phyloP scores from a whole-genome alignment of 2,113 vertebrate genomes.

The Paratilapia polleni region DNA sequence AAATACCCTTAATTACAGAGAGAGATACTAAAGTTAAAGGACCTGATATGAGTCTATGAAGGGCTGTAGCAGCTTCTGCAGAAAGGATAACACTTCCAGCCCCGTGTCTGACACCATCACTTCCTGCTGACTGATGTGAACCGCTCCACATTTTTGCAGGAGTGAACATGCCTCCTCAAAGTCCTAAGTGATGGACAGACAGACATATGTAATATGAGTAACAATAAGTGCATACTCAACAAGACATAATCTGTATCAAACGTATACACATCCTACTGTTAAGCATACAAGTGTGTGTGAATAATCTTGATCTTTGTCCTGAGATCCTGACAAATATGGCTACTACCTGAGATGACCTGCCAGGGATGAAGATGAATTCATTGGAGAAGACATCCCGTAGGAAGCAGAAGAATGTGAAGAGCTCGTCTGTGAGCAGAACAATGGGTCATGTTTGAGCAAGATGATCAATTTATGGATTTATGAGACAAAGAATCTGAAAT shows the following conservation, averaged over 20 bases:
- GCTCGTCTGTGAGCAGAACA: slow-evolving; percentile 82
- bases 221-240: background rate
- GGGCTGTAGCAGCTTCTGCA: slow-evolving; percentile 86
- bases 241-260: background rate
- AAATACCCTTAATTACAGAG: background rate
- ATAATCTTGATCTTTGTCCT: background rate
- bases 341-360: slow-evolving; percentile 83
- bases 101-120: slow-evolving; percentile 80
- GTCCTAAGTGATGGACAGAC: slow-evolving; percentile 81
- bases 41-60: slow-evolving; percentile 94
- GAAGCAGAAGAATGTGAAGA: slow-evolving; percentile 87
- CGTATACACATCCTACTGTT: background rate
- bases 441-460: background rate
- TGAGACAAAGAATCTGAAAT: background rate
- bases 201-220: background rate
- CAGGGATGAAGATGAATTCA: slow-evolving; percentile 93
- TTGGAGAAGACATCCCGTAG: slow-evolving; percentile 86
- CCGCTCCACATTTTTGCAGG: slow-evolving; percentile 84
- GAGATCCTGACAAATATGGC: background rate
- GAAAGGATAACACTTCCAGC: slow-evolving; percentile 79
- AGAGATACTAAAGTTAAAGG: background rate
- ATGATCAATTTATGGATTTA: background rate
- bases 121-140: slow-evolving; percentile 77
- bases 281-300: background rate
- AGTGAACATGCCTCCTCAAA: slow-evolving; percentile 93